Evolutionary conservation across 2,113 vertebrate genomes (phyloP).

Genomic region (Corydoras maculifer): DNA sequence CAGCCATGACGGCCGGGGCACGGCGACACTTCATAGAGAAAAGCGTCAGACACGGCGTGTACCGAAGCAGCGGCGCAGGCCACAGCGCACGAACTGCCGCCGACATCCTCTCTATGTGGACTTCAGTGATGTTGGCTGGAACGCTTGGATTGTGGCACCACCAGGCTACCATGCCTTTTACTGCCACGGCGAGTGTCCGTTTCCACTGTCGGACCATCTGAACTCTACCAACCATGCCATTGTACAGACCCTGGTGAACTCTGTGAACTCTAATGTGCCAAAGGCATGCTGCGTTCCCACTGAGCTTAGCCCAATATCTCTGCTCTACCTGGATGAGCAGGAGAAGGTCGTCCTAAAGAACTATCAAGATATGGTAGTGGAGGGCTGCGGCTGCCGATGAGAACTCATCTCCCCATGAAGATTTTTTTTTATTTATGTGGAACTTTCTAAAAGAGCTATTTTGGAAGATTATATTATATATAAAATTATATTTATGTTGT

Average conservation of each 20-base stretch:
- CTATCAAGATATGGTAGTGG: slow-evolving; percentile 99
- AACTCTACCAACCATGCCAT: slow-evolving; percentile 99
- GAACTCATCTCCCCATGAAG: slow-evolving; percentile 87
- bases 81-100: slow-evolving; percentile 85
- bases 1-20: slow-evolving; percentile 88
- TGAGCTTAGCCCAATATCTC: slow-evolving; percentile 94
- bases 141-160: slow-evolving; percentile 98
- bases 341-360: slow-evolving; percentile 99
- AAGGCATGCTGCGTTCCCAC: slow-evolving; percentile 96
- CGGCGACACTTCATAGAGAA: slow-evolving; percentile 81
- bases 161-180: slow-evolving; percentile 96
- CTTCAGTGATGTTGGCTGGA: slow-evolving; percentile 98
- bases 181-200: slow-evolving; percentile 96
- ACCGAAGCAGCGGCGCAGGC: slow-evolving; percentile 80
- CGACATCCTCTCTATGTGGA: slow-evolving; percentile 93
- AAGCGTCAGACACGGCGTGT: slow-evolving; percentile 72
- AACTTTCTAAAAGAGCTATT: slow-evolving; percentile 81
- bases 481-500: slow-evolving; percentile 98
- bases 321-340: slow-evolving; percentile 96
- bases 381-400: slow-evolving; percentile 95
- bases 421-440: slow-evolving; percentile 96
- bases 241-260: slow-evolving; percentile 98
- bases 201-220: slow-evolving; percentile 93
- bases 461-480: slow-evolving; percentile 75
- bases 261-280: slow-evolving; percentile 96